Evolutionary conservation across 2,888 invertebrate species (phyloP).

Genomic region (Dysmachus trigonus): DNA sequence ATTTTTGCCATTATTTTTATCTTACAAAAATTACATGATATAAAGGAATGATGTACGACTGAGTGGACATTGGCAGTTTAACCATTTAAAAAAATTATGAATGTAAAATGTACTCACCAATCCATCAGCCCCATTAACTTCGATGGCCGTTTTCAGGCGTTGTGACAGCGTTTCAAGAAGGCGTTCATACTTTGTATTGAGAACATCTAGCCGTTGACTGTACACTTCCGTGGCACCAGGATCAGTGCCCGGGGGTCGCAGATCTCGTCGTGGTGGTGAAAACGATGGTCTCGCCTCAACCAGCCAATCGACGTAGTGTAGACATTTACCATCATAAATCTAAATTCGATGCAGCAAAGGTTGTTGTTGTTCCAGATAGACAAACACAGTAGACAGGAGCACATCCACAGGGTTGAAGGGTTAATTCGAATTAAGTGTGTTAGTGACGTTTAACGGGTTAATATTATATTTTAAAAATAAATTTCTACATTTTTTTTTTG

Average conservation of each 20-base stretch:
- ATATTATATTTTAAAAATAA: slow-evolving; percentile 15
- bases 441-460: slow-evolving; percentile 23
- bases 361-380: slow-evolving; percentile 7
- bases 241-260: slow-evolving; percentile 61
- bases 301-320: slow-evolving; percentile 64
- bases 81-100: background rate
- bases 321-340: slow-evolving; percentile 65
- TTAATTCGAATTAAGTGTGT: slow-evolving; percentile 44
- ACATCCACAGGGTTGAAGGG: background rate
- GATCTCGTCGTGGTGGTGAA: slow-evolving; percentile 63
- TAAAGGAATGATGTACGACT: no score
- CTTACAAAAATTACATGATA: no score
- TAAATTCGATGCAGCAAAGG: slow-evolving; percentile 48
- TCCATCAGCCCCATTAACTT: slow-evolving; percentile 64
- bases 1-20: no score
- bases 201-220: slow-evolving; percentile 62
- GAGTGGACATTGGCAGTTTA: background rate
- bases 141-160: slow-evolving; percentile 63
- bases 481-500: slow-evolving; percentile 6
- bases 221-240: slow-evolving; percentile 64
- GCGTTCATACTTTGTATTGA: slow-evolving; percentile 64
- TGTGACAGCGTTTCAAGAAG: slow-evolving; percentile 63
- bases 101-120: slow-evolving; percentile 60
- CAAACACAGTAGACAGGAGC: slow-evolving; percentile 1
- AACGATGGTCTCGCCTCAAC: slow-evolving; percentile 64